These are phyloP conservation scores for Phrynosoma platyrhinos DNA, from an alignment of 2,113 vertebrate genomes.

Conservation along the genomic window DNA sequence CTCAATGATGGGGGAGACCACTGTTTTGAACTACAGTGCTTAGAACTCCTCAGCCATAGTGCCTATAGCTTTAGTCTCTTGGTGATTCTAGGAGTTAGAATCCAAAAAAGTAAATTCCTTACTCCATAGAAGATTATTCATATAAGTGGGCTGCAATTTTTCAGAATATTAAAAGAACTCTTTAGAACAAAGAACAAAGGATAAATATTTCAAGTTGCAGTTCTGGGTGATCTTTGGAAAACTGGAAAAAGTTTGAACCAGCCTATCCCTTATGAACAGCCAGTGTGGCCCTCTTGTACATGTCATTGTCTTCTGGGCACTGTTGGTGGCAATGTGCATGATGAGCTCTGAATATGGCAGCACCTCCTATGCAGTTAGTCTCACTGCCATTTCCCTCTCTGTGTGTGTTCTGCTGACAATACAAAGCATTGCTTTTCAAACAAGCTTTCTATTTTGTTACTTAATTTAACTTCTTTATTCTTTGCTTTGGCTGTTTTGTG, in stretches of 20 bases:
- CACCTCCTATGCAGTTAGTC: neutral
- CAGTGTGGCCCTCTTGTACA: neutral
- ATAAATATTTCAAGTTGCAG: constrained; percentile 38
- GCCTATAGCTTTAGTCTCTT: too few species aligned
- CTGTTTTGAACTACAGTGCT: too few species aligned
- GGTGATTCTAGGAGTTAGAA: too few species aligned
- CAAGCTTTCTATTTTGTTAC: neutral
- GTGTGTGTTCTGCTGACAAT: neutral
- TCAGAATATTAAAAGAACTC: neutral
- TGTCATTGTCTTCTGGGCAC: neutral
- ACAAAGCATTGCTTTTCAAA: neutral
- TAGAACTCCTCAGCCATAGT: too few species aligned
- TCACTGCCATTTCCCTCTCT: neutral
- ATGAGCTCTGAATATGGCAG: neutral
- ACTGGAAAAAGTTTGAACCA: neutral
- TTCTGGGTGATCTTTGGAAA: constrained; percentile 23
- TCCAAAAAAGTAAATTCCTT: too few species aligned
- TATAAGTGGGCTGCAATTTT: constrained; percentile 26
- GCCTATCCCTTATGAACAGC: neutral
- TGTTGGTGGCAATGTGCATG: neutral
- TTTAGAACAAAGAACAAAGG: constrained; percentile 4
- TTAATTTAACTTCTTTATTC: constrained; percentile 8
- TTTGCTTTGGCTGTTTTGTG: neutral
- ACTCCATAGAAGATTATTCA: too few species aligned
- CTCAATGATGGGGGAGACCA: too few species aligned